Base-by-base conservation (phyloP, 37 sponge, comb jelly and placozoan species). In the Aplysina aerophoba region DNA sequence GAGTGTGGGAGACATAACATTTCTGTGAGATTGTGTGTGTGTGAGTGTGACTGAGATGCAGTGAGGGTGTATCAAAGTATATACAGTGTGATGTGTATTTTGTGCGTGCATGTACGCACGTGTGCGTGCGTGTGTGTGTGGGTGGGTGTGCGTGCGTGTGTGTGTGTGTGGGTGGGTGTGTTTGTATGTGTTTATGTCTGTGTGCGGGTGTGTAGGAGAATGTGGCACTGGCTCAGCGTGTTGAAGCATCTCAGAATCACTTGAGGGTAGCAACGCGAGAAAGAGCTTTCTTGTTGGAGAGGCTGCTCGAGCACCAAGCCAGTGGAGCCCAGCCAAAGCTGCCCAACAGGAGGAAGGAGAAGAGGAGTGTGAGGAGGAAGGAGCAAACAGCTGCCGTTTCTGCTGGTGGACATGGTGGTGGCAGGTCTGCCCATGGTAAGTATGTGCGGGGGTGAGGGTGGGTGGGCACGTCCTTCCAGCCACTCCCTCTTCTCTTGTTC, bases 201-300 rank as follows among this genome's bases (percentile, higher is more conserved):
- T n/a, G 38, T 53, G 57, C 37, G 27, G 11, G 37, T 61, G 15
- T 68, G 1, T 58, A 93, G 87, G 87, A 89, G 67, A 93, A 89
- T 37, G 81, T 75, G 13, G 87, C 93, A 24, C 35, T 89, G 44
- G 84, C 87, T 3, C 30, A 80, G 0, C 80, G 72, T 55, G 40
- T 89, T 5, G 36, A 41, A 12, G 40, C 41, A 20, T 62, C 84
- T 20, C 65, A 87, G 16, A 83, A 87, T 20, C 62, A 50, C 25
- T 74, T 91, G 16, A 36, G 25, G 1, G 77, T 15, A 55, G 83
- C 81, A 15, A 55, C 69, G 22, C 78, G 50, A 0, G 92, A 91
- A 69, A 85, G 79, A 36, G 71, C 38, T 40, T 40, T 36, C 37
- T 50, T 75, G n/a, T 50, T 75, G 21, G 15, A 17, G 25, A 37